These are phyloP conservation scores for Thereva nobilitata DNA, from an alignment of 2,888 invertebrate genomes.

Conservation along the genomic window DNA sequence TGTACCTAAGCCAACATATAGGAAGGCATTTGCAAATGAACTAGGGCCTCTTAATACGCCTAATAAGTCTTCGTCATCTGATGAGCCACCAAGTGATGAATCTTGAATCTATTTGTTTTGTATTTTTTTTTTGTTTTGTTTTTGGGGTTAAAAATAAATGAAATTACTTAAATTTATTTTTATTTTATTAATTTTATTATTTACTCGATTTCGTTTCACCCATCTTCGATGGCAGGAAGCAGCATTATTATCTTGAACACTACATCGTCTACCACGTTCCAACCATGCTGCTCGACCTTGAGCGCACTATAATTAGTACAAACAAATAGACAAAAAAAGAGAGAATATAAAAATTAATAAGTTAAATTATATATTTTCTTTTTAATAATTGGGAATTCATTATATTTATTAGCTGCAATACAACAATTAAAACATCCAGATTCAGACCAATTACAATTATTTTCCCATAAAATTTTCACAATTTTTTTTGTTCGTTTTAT, in stretches of 20 bases:
- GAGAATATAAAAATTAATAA: not conserved
- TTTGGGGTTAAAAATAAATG: not conserved
- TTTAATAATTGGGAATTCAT: not conserved
- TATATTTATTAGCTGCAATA: not conserved
- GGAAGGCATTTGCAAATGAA: constrained; percentile 80
- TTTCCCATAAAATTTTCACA: constrained; percentile 21
- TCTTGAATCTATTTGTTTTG: constrained; percentile 72
- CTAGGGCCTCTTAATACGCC: constrained; percentile 71
- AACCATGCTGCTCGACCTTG: constrained; percentile 85
- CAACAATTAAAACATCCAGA: constrained; percentile 23
- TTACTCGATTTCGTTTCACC: constrained; percentile 86
- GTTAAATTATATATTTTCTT: not conserved
- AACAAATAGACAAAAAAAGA: not conserved
- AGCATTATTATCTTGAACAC: constrained; percentile 68
- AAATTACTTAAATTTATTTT: not conserved
- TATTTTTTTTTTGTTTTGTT: not conserved
- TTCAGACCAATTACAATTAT: constrained; percentile 1
- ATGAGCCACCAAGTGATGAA: constrained; percentile 78
- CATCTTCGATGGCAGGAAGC: constrained; percentile 71
- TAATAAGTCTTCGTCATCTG: constrained; percentile 73
- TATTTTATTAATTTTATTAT: constrained; percentile 36
- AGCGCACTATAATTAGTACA: constrained; percentile 67
- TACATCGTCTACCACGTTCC: constrained; percentile 67
- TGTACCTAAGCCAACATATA: constrained; percentile 83
- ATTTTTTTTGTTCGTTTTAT: not conserved